Evolutionary conservation across 2,113 vertebrate genomes (phyloP), one percentile per base, ranked within the genome.

Genomic region (Leptocoma aspasia): DNA sequence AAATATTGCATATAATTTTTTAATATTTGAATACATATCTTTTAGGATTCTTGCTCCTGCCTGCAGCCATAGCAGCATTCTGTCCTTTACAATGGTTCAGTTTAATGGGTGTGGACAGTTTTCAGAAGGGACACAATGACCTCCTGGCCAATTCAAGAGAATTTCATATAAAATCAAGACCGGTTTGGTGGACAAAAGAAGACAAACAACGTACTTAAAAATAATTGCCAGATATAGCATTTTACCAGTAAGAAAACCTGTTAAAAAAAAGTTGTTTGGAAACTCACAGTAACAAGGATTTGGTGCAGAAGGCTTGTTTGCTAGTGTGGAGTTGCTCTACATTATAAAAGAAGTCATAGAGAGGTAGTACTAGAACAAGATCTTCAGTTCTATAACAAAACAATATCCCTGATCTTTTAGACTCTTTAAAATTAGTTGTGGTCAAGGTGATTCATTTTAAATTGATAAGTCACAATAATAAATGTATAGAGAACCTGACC

Each of bases 1-100:
- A 97, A 91, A 97, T 91, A 95, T 81, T 90, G 86, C 66, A 76
- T 78, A 92, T 89, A 53, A 50, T 86, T 72, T 94, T 91, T 95
- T 69, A 91, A 83, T 96, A 84, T 88, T 96, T 94, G 82, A 84
- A 70, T 60, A 78, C 28, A 65, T 65, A 64, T 61, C 1, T 84
- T 90, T 70, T 61, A 95, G 78, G 78, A 86, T 75, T 82, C 41
- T 75, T 95, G 53, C 49, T 96, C 79, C 92, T 93, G 82, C 86
- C 86, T 17, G 75, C 77, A 94, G 78, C 76, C 73, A 83, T 75
- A 91, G 18, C 23, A 88, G 60, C 4, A 0, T 2, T 2, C 75
- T 95, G 73, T 95, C 44, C 56, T 71, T 78, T 82, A 63, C 72
- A 64, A 78, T 52, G 41, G 49, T 31, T 76, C 65, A 33, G 63